A percentile compares a stretch with the other conserved stretches of the same genome.
Conservation (phyloP, 2,113 vertebrate species). For the Anas platyrhynchos region DNA sequence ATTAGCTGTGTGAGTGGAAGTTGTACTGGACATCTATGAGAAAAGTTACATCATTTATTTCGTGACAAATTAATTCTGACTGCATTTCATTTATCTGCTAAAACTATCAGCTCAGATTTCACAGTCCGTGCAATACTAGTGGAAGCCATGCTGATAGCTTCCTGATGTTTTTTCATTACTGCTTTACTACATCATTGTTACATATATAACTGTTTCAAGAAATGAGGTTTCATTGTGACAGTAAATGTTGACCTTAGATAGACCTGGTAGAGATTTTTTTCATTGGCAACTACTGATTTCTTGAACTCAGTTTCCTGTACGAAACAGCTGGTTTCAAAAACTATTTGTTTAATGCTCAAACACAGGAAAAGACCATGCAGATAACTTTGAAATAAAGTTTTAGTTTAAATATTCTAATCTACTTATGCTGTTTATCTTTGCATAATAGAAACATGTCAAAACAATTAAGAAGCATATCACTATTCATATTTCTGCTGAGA, state of each 20-base stretch:
- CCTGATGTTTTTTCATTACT: background rate
- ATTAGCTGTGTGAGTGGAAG: background rate
- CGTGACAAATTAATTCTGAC: background rate
- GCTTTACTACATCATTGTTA: background rate
- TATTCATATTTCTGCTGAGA: background rate
- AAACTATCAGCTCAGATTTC: background rate
- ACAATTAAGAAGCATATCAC: background rate
- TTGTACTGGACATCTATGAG: background rate
- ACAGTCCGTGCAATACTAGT: background rate
- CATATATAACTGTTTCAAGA: background rate
- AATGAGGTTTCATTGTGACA: background rate
- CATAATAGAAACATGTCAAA: background rate
- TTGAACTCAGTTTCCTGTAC: background rate
- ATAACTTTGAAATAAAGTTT: background rate
- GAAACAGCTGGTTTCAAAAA: background rate
- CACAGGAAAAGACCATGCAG: conserved; percentile 2
- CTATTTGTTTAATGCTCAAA: conserved; percentile 6
- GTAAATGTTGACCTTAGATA: background rate
- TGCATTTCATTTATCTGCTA: background rate
- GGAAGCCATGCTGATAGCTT: background rate
- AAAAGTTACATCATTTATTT: background rate
- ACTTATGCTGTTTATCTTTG: background rate
- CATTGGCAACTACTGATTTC: background rate
- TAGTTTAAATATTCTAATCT: background rate
- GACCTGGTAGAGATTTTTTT: background rate